Base-by-base conservation (phyloP, 1,140 invertebrate species). In the Cephus cinctus region DNA sequence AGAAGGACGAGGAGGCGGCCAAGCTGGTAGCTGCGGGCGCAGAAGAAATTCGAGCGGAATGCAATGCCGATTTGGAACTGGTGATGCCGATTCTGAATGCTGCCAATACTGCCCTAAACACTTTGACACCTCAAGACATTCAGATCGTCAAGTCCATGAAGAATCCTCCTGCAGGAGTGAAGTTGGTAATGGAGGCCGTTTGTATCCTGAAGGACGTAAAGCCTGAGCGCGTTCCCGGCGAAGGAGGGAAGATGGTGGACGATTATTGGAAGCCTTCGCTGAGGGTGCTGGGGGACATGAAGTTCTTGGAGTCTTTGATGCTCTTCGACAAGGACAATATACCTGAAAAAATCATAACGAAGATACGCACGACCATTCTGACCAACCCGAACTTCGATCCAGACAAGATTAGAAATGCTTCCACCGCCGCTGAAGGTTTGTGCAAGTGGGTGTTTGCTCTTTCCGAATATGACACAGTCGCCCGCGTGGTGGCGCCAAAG, bases 71-170 rank as follows among this genome's bases (percentile, higher is more conserved):
- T 69, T 78, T 99, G 58, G 89, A 92, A 11, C 91, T 96, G 67
- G 96, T 94, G 0, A 86, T 97, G 77, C 95, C 96, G 1, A 91
- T 94, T 53, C 74, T 98, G 30, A 90, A 98, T 62, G 81, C 86
- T 4, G 95, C 96, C 4, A 78, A 94, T 36, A 83, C 84, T 0
- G 94, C 95, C 4, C 75, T 99, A 0, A 92, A 98, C 57, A 96
- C 94, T 0, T 77, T 98, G 2, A 97, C 94, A 21, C 86, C 90
- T 1, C 85, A 87, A 21, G 96, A 99, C 75, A 96, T 98, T 50
- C 91, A 92, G 27, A 84, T 96, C 39, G 90, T 98, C 8, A 98
- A 96, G 75, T 87, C 94, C 2, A 98, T 98, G 95, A 97, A 96
- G 76, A 93, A 90, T 78, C 96, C 96, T 2, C 95, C 96, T 1